Evolutionary conservation across 2,888 invertebrate species (phyloP), one percentile per base, ranked within the genome.

Genomic region (Tanytarsus gracilentus): DNA sequence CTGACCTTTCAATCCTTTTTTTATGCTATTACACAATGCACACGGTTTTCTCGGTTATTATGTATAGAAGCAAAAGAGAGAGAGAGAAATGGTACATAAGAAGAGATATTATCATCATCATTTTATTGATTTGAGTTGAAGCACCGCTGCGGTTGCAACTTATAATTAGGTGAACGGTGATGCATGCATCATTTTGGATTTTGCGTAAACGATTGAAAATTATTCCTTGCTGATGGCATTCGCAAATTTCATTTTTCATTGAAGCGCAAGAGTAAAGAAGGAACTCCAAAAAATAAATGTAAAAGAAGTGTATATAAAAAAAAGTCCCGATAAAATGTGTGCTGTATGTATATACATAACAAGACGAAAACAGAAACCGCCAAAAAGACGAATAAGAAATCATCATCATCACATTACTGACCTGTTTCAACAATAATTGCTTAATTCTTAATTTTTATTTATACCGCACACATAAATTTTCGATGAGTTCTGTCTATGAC

Each of bases 401-500:
- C 58, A 39, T 44, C 58, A 58, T 58, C 58, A 39, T 44, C 58
- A 48, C 58, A 58, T 58, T 58, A 58, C 58, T 58, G 58, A 58
- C 58, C 58, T 58, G 58, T 58, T 55, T 58, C 58, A 58, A 58
- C 58, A 58, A 58, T 58, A 58, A 58, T 58, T 58, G 58, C 58
- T 58, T 58, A 40, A 58, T 58, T 58, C 58, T 58, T 58, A 58
- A 58, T 58, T 58, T 58, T 48, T 58, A 58, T 58, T 58, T 58
- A 48, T 58, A 58, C n/a, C n/a, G n/a, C n/a, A n/a, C n/a, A n/a
- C 40, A 58, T 48, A 26, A n/a, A 48, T 58, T 26, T 58, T 44
- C 48, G 58, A 58, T 58, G 40, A 26, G 44, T 18, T 58, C 21
- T 48, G 18, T 9, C 21, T 30, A 18, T 27, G n/a, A n/a, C n/a